These are phyloP conservation scores for Mobula birostris DNA, from an alignment of 2,113 vertebrate species.

Conservation along the genomic window DNA sequence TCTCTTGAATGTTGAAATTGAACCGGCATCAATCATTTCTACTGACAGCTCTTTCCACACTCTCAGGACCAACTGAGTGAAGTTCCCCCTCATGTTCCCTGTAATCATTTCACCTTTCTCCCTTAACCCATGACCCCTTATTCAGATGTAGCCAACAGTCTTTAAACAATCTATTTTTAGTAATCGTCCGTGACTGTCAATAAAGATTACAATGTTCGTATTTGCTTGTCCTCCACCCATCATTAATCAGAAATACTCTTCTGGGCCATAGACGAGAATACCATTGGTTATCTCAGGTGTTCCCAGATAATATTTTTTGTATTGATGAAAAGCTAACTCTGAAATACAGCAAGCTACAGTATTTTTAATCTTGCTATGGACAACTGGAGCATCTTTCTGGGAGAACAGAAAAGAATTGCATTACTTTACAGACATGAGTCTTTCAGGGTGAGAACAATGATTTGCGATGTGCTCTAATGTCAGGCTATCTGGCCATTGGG, in stretches of 20 bases:
- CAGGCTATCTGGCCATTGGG: too few species aligned
- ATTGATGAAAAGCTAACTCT: background rate
- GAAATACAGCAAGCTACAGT: background rate
- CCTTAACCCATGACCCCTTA: too few species aligned
- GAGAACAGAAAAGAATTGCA: background rate
- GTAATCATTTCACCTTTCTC: too few species aligned
- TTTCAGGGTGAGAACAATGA: too few species aligned
- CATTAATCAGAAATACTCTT: background rate
- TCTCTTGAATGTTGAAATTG: too few species aligned
- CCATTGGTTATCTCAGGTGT: background rate
- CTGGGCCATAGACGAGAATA: background rate
- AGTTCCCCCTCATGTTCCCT: too few species aligned
- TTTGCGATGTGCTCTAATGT: too few species aligned
- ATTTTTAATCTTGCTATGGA: too few species aligned
- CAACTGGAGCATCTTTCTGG: background rate
- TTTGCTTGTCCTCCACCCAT: background rate
- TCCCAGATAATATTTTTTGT: background rate
- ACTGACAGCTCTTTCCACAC: too few species aligned
- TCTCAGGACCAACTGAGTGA: too few species aligned
- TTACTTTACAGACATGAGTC: too few species aligned
- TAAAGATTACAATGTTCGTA: background rate
- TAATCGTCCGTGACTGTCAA: background rate
- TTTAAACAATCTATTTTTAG: background rate
- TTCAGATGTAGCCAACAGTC: background rate
- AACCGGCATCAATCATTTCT: too few species aligned